Conservation (phyloP, 2,888 invertebrate genomes). For the Ichneumoninae sp. region DNA sequence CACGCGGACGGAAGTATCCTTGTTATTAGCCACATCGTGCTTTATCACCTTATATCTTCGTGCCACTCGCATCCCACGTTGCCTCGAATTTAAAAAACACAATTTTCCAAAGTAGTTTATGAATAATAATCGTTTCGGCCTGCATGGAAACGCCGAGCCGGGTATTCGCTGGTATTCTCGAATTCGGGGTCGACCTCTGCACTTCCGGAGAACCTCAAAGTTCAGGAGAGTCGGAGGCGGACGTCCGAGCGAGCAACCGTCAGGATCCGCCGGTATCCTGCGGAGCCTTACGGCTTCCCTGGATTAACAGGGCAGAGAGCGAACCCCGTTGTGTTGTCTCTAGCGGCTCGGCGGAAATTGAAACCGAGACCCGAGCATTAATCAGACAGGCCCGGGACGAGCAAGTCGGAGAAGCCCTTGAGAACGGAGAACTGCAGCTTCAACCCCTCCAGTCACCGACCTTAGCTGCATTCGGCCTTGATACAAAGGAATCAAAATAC, state of each 20-base stretch:
- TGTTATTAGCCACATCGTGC: conserved; percentile 38
- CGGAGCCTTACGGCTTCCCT: not conserved
- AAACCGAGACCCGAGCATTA: conserved; percentile 54
- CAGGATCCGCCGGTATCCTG: not conserved
- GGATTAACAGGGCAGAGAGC: conserved; percentile 6
- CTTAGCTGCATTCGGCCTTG: not conserved
- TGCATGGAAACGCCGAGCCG: conserved; percentile 11
- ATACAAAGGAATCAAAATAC: not conserved
- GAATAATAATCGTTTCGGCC: conserved; percentile 32
- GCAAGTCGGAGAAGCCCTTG: not conserved
- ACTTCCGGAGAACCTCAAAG: not conserved
- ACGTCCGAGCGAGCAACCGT: not conserved
- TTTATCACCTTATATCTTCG: conserved; percentile 7
- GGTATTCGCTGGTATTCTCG: conserved; percentile 21
- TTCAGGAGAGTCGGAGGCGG: conserved; percentile 1
- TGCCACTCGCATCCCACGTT: conserved; percentile 1
- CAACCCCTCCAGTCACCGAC: not conserved
- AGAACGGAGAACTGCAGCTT: conserved; percentile 18
- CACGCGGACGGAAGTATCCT: not conserved
- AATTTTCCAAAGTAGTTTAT: conserved; percentile 40
- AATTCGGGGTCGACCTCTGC: not conserved
- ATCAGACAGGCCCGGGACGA: conserved; percentile 41
- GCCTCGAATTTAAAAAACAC: conserved; percentile 31
- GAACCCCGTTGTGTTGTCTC: conserved; percentile 33
- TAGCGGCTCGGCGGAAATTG: conserved; percentile 54